A percentile compares a stretch with the other conserved stretches of the same genome.
These are phyloP conservation scores for Fopius arisanus DNA, from an alignment of 1,140 invertebrate species.

Conservation along the genomic window DNA sequence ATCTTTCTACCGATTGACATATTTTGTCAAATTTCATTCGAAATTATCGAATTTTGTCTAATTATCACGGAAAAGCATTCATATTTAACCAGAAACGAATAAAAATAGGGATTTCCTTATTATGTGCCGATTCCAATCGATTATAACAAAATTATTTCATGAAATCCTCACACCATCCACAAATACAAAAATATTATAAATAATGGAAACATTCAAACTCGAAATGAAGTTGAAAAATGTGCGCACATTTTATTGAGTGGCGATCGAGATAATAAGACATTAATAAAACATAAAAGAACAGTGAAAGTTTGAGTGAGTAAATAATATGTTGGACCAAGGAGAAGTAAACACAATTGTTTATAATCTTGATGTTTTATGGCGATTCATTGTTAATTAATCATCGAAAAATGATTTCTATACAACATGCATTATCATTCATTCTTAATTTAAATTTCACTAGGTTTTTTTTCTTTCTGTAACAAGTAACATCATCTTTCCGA, in stretches of 20 bases:
- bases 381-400: background rate
- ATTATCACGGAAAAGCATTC: too few relatives aligned
- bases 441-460: background rate
- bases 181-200: background rate
- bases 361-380: background rate
- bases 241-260: background rate
- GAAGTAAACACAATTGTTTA: background rate
- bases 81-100: too few relatives aligned
- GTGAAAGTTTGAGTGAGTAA: background rate
- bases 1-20: too few relatives aligned
- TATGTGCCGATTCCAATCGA: too few relatives aligned
- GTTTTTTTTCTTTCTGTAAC: background rate
- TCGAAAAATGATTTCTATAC: background rate
- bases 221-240: background rate
- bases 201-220: background rate
- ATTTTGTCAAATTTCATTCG: too few relatives aligned
- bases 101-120: too few relatives aligned
- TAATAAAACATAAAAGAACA: background rate
- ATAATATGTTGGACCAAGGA: background rate
- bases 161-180: background rate
- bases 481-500: background rate
- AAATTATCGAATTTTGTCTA: too few relatives aligned
- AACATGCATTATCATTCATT: slow-evolving; percentile 2
- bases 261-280: background rate
- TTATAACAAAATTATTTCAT: background rate